phyloP scores from a whole-genome alignment of 2,113 vertebrate species.

The Sander vitreus region DNA sequence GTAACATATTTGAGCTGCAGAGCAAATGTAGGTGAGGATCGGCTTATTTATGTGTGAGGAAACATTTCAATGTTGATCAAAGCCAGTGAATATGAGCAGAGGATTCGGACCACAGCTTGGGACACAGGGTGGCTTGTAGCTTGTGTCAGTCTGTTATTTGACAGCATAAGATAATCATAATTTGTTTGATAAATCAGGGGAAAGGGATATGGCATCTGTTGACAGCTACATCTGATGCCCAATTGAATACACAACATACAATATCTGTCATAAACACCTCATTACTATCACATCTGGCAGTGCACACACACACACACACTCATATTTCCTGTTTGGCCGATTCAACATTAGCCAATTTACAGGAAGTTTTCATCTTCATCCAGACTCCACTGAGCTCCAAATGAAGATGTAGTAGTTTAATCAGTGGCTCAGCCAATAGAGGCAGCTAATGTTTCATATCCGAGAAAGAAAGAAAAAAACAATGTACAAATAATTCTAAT shows the following conservation, averaged over 20 bases:
- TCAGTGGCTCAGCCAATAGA: slow-evolving; percentile 15
- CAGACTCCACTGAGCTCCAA: slow-evolving; percentile 37
- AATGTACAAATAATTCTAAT: slow-evolving; percentile 4
- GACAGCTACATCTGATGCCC: slow-evolving; percentile 41
- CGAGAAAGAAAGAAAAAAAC: not conserved
- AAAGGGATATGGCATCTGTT: slow-evolving; percentile 44
- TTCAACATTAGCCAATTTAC: slow-evolving; percentile 39
- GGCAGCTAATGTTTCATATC: slow-evolving; percentile 33
- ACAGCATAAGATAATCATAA: slow-evolving; percentile 36
- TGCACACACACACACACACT: not conserved
- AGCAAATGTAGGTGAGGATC: not conserved
- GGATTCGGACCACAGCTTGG: not conserved
- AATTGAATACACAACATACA: slow-evolving; percentile 56
- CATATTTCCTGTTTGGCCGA: slow-evolving; percentile 25
- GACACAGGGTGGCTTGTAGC: slow-evolving; percentile 10
- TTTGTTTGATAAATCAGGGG: slow-evolving; percentile 55
- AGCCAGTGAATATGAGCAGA: slow-evolving; percentile 8
- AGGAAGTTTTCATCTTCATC: slow-evolving; percentile 50
- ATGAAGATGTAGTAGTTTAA: slow-evolving; percentile 43
- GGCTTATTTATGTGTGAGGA: not conserved
- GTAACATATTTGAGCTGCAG: slow-evolving; percentile 4
- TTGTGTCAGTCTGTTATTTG: slow-evolving; percentile 6
- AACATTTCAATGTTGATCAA: slow-evolving; percentile 7
- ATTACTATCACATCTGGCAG: slow-evolving; percentile 56
- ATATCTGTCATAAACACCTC: slow-evolving; percentile 59